Evolutionary conservation across 35 echinoderm and acorn worm species (phyloP), one percentile per base, ranked within the genome.

Genomic region (Eucidaris tribuloides): DNA sequence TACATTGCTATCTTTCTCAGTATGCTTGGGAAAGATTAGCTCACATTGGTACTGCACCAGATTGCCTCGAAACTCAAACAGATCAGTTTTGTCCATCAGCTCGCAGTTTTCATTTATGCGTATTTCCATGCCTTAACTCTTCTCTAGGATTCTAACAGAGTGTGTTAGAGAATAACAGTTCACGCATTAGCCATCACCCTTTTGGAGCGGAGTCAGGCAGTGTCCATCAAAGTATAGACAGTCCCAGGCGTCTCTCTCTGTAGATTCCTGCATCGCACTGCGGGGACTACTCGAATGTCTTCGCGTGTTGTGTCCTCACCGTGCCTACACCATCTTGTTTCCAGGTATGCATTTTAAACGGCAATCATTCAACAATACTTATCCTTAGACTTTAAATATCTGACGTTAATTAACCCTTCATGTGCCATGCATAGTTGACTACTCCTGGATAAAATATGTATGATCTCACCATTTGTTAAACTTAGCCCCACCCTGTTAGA

Each of bases 311-410:
- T 78, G 58, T 97, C 7, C 37, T 97, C 38, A 97, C 94, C 2
- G 72, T 97, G 45, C 94, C 94, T 62, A 89, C 83, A 58, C 94
- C 92, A n/a, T n/a, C n/a, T 76, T 56, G 92, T 42, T 93, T 89
- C 42, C 55, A 72, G 52, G 88, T 89, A 76, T 46, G 77, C 40
- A 17, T 22, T 9, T 64, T 25, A 23, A 11, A 9, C 7, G 20
- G 29, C 34, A n/a, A 9, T 25, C 9, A 11, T 64, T 19, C 30
- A 31, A 11, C 29, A 31, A 24, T 25, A 31, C 29, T 19, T 3
- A 11, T 64, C 20, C n/a, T n/a, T n/a, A n/a, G n/a, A 9, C 20
- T 11, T 9, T 19, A 0, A 28, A 9, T 23, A 64, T 18, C 48
- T 11, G 9, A 52, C 9, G 48, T n/a, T 52, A 11, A 11, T 9